A percentile compares a stretch with the other conserved stretches of the same genome.
These are phyloP conservation scores for Helicorthomorpha holstii DNA, from an alignment of 1,140 invertebrate genomes.

Conservation along the genomic window DNA sequence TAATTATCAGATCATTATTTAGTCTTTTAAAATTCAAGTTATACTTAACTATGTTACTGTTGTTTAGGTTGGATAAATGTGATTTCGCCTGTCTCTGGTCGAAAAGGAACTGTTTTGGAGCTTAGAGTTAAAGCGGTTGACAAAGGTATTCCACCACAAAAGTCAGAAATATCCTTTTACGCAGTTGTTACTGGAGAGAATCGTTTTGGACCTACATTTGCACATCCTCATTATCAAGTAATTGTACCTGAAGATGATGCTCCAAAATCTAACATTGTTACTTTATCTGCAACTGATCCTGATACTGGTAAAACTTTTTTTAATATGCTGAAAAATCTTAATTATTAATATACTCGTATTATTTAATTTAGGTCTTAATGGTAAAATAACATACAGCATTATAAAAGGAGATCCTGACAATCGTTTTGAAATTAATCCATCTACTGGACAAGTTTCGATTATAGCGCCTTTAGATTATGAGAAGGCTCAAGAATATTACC, in stretches of 20 bases:
- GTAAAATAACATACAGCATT: conserved; percentile 66
- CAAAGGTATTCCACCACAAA: conserved; percentile 65
- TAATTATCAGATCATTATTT: background rate
- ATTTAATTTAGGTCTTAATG: conserved; percentile 47
- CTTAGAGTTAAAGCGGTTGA: conserved; percentile 54
- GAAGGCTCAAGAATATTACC: conserved; percentile 54
- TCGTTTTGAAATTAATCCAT: conserved; percentile 54
- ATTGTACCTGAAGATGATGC: conserved; percentile 81
- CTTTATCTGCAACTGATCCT: conserved; percentile 61
- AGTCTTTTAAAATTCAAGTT: too few species aligned
- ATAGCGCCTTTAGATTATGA: conserved; percentile 72
- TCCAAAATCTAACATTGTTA: conserved; percentile 63
- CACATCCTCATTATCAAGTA: conserved; percentile 65
- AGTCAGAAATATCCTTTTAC: conserved; percentile 48
- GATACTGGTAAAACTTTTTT: conserved; percentile 47
- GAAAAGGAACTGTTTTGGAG: conserved; percentile 34
- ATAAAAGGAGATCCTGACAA: conserved; percentile 59
- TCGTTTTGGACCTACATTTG: conserved; percentile 57
- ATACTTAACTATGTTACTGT: conserved; percentile 1
- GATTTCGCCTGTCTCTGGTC: conserved; percentile 32
- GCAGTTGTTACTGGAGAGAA: conserved; percentile 77
- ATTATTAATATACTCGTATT: background rate
- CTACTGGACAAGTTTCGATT: conserved; percentile 61
- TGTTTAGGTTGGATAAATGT: conserved; percentile 49
- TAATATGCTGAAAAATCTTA: background rate